Base-by-base conservation (phyloP, 2,113 vertebrate genomes). In the Brachyhypopomus gauderio region DNA sequence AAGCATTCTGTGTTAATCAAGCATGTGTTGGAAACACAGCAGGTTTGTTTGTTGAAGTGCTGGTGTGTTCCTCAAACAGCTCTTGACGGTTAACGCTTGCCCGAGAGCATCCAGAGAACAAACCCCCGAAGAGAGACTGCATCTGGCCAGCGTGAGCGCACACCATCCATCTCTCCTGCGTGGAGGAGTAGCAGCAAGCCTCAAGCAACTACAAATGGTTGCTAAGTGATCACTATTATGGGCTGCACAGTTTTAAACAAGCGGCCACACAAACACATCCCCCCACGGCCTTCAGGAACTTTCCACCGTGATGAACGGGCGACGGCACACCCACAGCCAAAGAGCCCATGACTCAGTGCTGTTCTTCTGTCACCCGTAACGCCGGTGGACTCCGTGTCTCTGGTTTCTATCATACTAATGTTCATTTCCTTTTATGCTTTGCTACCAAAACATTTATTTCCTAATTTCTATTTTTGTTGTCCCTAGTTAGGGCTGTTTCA, bases 161-260 rank as follows among this genome's bases (percentile, higher is more conserved):
- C 3, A 14, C 9, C 72, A 75, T 74, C 41, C 27, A 4, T 69
- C 72, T 25, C 48, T 70, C 34, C 63, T 62, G 73, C 74, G 30
- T 2, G 14, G 45, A 76, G 63, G 45, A 75, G 60, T 19, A 45
- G 67, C 45, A 81, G 19, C 67, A 9, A 38, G 64, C 60, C 45
- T 12, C 17, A 16, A 20, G 73, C 71, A 11, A 36, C 17, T 4
- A 58, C 64, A 52, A 77, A 77, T 64, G 34, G 73, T 82, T 82
- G 73, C 74, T 70, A 70, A 14, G 80, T 34, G 30, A 11, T 58
- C 30, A 75, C 58, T 74, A 69, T 76, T 48, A 72, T 59, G 48
- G 38, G 41, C 55, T 82, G 80, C 63, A 52, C 25, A 77, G 80
- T 71, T 25, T 82, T 75, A 77, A 4, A 63, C 23, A 77, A 64